Evolutionary conservation across 1,140 invertebrate genomes (phyloP).

Genomic region (Zaprionus lachaisei): DNA sequence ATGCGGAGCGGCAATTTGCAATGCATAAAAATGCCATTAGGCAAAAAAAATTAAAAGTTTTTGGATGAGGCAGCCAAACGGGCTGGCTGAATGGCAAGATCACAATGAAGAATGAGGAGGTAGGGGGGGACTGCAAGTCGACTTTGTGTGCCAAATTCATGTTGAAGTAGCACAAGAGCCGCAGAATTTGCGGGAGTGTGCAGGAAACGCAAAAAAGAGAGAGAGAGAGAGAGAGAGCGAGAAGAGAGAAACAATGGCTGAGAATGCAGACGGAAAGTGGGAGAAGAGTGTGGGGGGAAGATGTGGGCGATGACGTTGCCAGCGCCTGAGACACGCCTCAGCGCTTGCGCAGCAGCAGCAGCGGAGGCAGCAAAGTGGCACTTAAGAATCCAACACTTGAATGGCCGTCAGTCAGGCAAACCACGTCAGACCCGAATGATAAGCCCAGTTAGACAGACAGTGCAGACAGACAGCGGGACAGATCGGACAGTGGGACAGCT

Average conservation of each 20-base stretch:
- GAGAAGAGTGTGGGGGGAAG: background rate
- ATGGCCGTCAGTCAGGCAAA: constrained; percentile 58
- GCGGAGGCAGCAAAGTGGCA: constrained; percentile 46
- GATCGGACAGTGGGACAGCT: constrained; percentile 2
- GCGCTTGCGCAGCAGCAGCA: constrained; percentile 42
- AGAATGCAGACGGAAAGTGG: constrained; percentile 25
- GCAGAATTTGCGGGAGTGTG: constrained; percentile 43
- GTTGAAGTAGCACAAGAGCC: constrained; percentile 57
- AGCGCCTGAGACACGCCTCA: constrained; percentile 52
- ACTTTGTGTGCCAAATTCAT: constrained; percentile 57
- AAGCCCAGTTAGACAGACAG: constrained; percentile 57
- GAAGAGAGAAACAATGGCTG: constrained; percentile 30
- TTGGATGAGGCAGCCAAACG: constrained; percentile 31
- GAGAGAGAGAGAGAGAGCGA: constrained; percentile 1
- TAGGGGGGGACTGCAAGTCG: constrained; percentile 1
- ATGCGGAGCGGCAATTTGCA: constrained; percentile 41
- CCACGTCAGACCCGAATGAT: constrained; percentile 42
- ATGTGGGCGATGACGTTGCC: constrained; percentile 20
- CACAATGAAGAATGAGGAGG: background rate
- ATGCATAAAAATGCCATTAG: constrained; percentile 60
- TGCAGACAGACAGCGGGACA: constrained; percentile 13
- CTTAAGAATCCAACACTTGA: constrained; percentile 54
- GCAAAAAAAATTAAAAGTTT: constrained; percentile 38
- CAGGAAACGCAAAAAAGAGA: constrained; percentile 19
- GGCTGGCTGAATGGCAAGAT: constrained; percentile 30